These are phyloP conservation scores for Stegodyphus dumicola DNA, from an alignment of 1,140 invertebrate genomes.

Conservation along the genomic window DNA sequence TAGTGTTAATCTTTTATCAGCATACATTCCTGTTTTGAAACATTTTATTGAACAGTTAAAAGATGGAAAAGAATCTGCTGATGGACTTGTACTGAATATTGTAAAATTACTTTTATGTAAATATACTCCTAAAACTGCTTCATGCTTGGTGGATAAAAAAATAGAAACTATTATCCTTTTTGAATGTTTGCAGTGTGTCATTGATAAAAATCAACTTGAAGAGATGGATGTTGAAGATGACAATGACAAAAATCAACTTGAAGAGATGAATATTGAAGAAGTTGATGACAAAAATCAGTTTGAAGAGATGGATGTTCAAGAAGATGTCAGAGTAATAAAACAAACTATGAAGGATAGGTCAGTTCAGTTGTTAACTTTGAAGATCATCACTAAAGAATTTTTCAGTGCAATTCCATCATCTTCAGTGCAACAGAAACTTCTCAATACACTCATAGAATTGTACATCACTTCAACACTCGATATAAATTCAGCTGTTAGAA, in stretches of 20 bases:
- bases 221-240: too few species aligned
- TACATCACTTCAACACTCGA: conserved; percentile 61
- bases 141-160: not conserved
- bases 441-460: conserved; percentile 68
- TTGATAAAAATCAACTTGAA: not conserved
- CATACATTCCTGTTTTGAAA: conserved; percentile 5
- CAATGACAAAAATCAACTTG: too few species aligned
- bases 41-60: not conserved
- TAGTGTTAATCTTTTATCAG: conserved; percentile 12
- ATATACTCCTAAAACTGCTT: conserved; percentile 26
- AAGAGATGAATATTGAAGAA: too few species aligned
- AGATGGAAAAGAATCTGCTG: not conserved
- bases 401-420: conserved; percentile 64
- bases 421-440: conserved; percentile 66
- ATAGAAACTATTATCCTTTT: conserved; percentile 23
- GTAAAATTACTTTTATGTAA: conserved; percentile 12
- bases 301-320: too few species aligned
- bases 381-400: conserved; percentile 66
- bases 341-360: not conserved
- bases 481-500: conserved; percentile 69
- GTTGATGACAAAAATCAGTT: too few species aligned
- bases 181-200: conserved; percentile 3
- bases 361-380: conserved; percentile 15
- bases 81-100: not conserved
- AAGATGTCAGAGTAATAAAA: not conserved